phyloP scores from a whole-genome alignment of 2,797 vertebrate species.

The Sebastes vulpes region DNA sequence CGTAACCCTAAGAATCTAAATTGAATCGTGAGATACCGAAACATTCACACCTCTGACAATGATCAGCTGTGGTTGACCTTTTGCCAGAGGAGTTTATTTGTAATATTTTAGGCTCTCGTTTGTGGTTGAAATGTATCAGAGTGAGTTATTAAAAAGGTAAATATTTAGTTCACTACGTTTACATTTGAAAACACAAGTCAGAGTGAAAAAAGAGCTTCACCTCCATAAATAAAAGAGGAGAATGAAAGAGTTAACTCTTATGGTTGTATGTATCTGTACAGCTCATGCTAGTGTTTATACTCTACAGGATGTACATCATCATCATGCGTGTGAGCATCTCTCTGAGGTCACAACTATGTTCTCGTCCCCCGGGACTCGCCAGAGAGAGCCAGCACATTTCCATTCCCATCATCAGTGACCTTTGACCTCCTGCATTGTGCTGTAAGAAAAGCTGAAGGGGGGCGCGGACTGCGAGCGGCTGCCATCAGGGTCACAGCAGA shows the following conservation, averaged over 20 bases:
- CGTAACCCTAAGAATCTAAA: too few species aligned
- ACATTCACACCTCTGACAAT: too few species aligned
- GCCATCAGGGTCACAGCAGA: slow-evolving; percentile 28
- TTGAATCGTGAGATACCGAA: too few species aligned
- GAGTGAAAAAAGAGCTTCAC: neutral
- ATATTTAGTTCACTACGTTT: neutral
- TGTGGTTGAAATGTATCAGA: neutral
- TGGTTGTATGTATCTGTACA: too few species aligned
- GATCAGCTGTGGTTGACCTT: too few species aligned
- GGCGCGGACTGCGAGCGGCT: neutral
- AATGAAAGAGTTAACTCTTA: neutral
- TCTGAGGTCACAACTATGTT: neutral
- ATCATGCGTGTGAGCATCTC: neutral
- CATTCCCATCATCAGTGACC: slow-evolving; percentile 17
- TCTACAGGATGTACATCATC: neutral
- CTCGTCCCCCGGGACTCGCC: neutral
- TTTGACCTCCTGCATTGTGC: slow-evolving; percentile 30
- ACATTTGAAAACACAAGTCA: neutral
- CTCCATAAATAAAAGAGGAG: neutral
- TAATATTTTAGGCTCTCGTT: neutral
- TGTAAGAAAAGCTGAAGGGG: neutral
- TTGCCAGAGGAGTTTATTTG: neutral
- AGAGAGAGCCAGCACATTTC: neutral
- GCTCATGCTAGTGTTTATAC: neutral
- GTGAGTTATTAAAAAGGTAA: neutral